A percentile compares a stretch with the other conserved stretches of the same genome.
phyloP scores from a whole-genome alignment of 2,797 vertebrate species.

The Rhabdomys pumilio region DNA sequence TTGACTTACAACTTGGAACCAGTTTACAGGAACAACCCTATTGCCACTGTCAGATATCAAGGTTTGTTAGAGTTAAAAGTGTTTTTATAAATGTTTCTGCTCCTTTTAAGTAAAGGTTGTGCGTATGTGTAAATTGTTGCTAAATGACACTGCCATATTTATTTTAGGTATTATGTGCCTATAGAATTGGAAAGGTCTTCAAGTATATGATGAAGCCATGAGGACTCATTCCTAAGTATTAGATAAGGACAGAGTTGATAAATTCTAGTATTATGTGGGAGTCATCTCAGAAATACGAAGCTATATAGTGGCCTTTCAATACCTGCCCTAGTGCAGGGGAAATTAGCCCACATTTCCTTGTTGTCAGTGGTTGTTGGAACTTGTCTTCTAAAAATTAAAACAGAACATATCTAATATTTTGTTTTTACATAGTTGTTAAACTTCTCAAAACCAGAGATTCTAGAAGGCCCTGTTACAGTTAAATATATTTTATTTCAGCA shows the following conservation, averaged over 20 bases:
- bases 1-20: slow-evolving; percentile 61
- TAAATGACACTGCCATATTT: slow-evolving; percentile 42
- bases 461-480: neutral
- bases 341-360: slow-evolving; percentile 21
- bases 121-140: neutral
- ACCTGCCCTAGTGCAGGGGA: neutral
- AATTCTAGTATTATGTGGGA: slow-evolving; percentile 1
- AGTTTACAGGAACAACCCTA: slow-evolving; percentile 33
- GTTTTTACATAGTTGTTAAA: slow-evolving; percentile 52
- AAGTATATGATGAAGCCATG: neutral
- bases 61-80: slow-evolving; percentile 17
- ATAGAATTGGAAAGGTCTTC: slow-evolving; percentile 63
- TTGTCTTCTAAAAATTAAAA: slow-evolving; percentile 17
- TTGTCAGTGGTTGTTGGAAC: neutral
- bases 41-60: slow-evolving; percentile 58
- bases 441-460: slow-evolving; percentile 5
- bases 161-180: slow-evolving; percentile 30
- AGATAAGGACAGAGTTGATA: slow-evolving; percentile 15
- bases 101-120: neutral
- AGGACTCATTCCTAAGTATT: slow-evolving; percentile 20
- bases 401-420: neutral
- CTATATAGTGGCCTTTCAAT: neutral
- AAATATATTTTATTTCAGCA: slow-evolving; percentile 20
- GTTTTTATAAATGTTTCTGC: neutral
- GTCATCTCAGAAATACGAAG: neutral